Percentiles rank a stretch among this genome's conserved stretches.
Conservation (phyloP, 2,888 invertebrate genomes). For the Meiosimyza decipiens region DNA sequence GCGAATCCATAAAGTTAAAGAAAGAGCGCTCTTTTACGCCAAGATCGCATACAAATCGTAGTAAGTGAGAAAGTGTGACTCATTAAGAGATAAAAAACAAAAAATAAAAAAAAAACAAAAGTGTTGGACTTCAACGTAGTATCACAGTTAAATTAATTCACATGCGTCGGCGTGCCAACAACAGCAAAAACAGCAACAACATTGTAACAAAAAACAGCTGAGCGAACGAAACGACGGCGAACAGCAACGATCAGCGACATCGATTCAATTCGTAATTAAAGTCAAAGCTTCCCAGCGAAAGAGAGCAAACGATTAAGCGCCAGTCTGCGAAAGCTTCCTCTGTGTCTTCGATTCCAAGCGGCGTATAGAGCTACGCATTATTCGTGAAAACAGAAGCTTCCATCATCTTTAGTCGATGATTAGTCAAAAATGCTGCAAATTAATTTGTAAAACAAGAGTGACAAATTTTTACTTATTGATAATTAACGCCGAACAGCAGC, state of each 20-base stretch:
- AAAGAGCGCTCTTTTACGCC: slow-evolving; percentile 38
- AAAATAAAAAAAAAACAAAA: no score
- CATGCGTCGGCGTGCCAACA: slow-evolving; percentile 17
- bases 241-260: no score
- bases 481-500: slow-evolving; percentile 34
- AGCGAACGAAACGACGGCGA: no score
- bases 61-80: no score
- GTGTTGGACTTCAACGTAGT: no score
- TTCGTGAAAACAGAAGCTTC: background rate
- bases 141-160: slow-evolving; percentile 10
- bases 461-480: slow-evolving; percentile 35
- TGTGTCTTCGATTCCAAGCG: background rate
- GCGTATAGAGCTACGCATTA: background rate
- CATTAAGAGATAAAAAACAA: no score
- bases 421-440: background rate
- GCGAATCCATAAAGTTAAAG: slow-evolving; percentile 50
- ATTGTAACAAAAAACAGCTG: background rate
- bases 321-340: background rate
- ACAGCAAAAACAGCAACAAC: slow-evolving; percentile 2
- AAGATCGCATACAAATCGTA: background rate
- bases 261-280: no score
- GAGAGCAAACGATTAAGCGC: background rate
- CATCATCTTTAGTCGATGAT: background rate
- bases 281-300: no score
- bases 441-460: slow-evolving; percentile 37